Conservation (phyloP, 2,113 vertebrate genomes). For the Rhegmatorhina hoffmannsi region DNA sequence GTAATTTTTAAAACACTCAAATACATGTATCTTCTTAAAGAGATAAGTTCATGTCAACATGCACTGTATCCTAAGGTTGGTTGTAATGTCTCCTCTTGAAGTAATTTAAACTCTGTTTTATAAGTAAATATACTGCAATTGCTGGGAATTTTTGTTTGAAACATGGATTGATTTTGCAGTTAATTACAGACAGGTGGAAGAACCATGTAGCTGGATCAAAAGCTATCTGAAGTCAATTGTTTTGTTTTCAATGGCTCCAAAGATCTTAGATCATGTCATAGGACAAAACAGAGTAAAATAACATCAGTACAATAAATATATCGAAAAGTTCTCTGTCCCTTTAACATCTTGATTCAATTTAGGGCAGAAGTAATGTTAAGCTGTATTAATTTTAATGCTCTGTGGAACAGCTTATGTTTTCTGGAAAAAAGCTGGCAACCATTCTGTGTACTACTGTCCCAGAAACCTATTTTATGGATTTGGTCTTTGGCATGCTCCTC, state of each 20-base stretch:
- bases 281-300: not conserved
- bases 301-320: not conserved
- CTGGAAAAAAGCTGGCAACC: conserved; percentile 43
- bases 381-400: conserved; percentile 58
- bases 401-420: conserved; percentile 56
- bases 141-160: not conserved
- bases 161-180: not conserved
- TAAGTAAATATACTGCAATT: not conserved
- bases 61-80: not conserved
- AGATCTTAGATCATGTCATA: not conserved
- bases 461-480: conserved; percentile 65
- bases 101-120: not conserved
- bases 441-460: conserved; percentile 30
- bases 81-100: not conserved
- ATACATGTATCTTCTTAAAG: not conserved
- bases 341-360: conserved; percentile 42
- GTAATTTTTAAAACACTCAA: not conserved
- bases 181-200: not conserved
- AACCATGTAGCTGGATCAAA: not conserved
- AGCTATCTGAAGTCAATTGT: not conserved
- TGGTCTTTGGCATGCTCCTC: not conserved
- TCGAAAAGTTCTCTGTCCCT: conserved; percentile 1
- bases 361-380: conserved; percentile 40
- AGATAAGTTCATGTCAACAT: not conserved
- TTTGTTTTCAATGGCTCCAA: not conserved